Percentiles rank a stretch among this genome's conserved stretches.
These are phyloP conservation scores for Bombyx mori DNA, from an alignment of 1,140 invertebrate genomes.

Conservation along the genomic window DNA sequence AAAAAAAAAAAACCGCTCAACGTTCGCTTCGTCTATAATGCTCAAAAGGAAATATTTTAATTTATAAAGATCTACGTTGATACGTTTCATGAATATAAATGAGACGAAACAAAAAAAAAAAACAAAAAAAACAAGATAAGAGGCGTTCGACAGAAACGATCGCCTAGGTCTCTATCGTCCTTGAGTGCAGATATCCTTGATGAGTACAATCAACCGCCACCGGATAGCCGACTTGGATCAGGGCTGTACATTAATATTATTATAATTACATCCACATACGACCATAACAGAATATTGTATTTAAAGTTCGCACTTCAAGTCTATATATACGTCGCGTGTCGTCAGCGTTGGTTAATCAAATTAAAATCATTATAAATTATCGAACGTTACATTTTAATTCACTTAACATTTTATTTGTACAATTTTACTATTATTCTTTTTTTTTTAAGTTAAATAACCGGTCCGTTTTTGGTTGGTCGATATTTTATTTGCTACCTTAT, in stretches of 20 bases:
- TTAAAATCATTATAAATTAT: no score
- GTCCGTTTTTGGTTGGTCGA: neutral
- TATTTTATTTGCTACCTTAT: conserved; percentile 28
- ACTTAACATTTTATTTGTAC: no score
- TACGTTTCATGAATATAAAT: conserved; percentile 68
- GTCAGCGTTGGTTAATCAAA: no score
- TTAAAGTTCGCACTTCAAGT: no score
- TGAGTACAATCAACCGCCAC: conserved; percentile 70
- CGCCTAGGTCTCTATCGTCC: conserved; percentile 59
- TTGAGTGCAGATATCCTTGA: conserved; percentile 69
- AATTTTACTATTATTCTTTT: no score
- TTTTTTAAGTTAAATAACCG: no score
- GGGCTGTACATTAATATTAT: conserved; percentile 49
- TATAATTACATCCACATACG: no score
- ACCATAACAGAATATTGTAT: no score
- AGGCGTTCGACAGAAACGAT: conserved; percentile 48
- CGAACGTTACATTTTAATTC: no score
- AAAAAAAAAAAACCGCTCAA: neutral
- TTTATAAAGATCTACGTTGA: conserved; percentile 62
- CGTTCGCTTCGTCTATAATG: neutral
- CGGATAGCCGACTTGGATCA: conserved; percentile 49
- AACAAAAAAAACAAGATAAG: conserved; percentile 68
- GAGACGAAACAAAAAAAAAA: conserved; percentile 61
- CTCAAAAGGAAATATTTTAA: conserved; percentile 44
- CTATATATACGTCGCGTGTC: no score